Evolutionary conservation across 1,140 invertebrate species (phyloP).

Genomic region (Armadillidium nasatum): DNA sequence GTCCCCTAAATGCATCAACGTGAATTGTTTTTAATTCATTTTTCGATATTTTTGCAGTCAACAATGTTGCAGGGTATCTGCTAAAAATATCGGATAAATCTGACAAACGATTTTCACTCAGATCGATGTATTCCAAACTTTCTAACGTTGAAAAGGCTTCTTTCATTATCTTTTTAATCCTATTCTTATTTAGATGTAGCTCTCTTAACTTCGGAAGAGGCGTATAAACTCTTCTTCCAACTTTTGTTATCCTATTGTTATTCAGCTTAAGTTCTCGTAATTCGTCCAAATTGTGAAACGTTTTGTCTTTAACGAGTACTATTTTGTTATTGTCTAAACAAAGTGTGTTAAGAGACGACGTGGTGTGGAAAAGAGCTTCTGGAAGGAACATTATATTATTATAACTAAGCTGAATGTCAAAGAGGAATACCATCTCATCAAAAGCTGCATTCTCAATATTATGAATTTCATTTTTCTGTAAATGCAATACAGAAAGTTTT

Average conservation of each 20-base stretch:
- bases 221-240: constrained; percentile 72
- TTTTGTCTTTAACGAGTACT: constrained; percentile 67
- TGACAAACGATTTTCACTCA: constrained; percentile 73
- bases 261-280: constrained; percentile 76
- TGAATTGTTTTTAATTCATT: constrained; percentile 73
- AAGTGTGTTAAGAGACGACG: constrained; percentile 69
- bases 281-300: constrained; percentile 68
- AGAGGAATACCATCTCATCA: constrained; percentile 64
- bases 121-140: constrained; percentile 77
- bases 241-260: constrained; percentile 70
- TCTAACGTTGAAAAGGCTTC: constrained; percentile 74
- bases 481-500: constrained; percentile 71
- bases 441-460: constrained; percentile 69
- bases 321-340: constrained; percentile 89
- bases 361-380: constrained; percentile 65
- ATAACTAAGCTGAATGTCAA: constrained; percentile 75
- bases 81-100: constrained; percentile 72
- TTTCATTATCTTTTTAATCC: constrained; percentile 70
- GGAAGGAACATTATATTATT: constrained; percentile 78
- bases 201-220: constrained; percentile 72
- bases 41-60: constrained; percentile 77
- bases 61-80: constrained; percentile 60
- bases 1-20: constrained; percentile 68
- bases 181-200: constrained; percentile 80
- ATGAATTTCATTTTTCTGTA: constrained; percentile 80